phyloP scores from a whole-genome alignment of 2,113 vertebrate genomes.

The Uropsilus gracilis region DNA sequence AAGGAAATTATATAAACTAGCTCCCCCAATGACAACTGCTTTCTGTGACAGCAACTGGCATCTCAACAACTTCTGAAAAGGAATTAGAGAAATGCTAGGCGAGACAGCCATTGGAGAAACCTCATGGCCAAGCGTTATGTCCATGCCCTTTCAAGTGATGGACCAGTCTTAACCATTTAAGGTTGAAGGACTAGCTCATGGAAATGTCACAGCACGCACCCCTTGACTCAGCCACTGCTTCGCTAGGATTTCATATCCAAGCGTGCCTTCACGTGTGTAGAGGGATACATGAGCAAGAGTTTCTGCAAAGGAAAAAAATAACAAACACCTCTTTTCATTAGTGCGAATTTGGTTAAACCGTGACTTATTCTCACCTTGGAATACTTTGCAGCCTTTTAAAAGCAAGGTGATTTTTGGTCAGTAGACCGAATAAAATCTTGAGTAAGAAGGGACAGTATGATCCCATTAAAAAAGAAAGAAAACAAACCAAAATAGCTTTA shows the following conservation, averaged over 20 bases:
- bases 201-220: background rate
- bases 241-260: background rate
- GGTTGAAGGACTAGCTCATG: slow-evolving; percentile 13
- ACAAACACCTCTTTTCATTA: background rate
- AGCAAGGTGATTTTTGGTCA: background rate
- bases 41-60: background rate
- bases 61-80: background rate
- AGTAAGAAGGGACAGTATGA: slow-evolving; percentile 13
- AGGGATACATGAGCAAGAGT: background rate
- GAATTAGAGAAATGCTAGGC: background rate
- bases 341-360: background rate
- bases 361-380: background rate
- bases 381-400: background rate
- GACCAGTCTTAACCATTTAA: slow-evolving; percentile 13
- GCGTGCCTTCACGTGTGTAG: background rate
- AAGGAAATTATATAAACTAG: no score
- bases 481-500: background rate
- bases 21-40: background rate
- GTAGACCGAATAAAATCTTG: slow-evolving; percentile 23
- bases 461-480: background rate
- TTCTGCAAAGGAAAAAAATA: background rate
- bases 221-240: background rate
- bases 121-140: background rate
- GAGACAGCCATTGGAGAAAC: background rate
- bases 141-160: background rate